These are phyloP conservation scores for Porites rus DNA, from an alignment of 92 coral and sea anemone species.

Conservation along the genomic window DNA sequence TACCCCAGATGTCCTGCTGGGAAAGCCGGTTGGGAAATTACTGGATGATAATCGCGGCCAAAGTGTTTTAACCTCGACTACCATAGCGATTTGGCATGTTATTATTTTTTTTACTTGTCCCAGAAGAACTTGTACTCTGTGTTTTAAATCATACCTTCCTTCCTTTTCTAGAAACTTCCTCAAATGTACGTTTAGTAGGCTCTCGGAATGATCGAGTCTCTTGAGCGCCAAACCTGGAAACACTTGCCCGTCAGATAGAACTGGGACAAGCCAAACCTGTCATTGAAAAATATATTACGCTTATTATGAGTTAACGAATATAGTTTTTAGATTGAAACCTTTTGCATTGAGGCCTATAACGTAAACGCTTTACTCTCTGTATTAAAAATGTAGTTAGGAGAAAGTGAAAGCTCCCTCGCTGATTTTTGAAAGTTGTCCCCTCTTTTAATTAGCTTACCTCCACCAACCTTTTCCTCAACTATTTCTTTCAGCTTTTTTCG, in stretches of 20 bases:
- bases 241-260: background rate
- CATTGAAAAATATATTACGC: background rate
- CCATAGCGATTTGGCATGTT: background rate
- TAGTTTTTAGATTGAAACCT: background rate
- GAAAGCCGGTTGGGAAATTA: background rate
- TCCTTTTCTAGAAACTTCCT: background rate
- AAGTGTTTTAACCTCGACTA: background rate
- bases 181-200: background rate
- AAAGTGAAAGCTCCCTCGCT: background rate
- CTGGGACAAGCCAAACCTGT: background rate
- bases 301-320: background rate
- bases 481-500: background rate
- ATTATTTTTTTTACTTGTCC: background rate
- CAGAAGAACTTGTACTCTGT: background rate
- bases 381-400: background rate
- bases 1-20: background rate
- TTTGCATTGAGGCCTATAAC: background rate
- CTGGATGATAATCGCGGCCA: background rate
- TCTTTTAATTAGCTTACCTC: background rate
- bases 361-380: background rate
- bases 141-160: background rate
- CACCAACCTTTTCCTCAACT: background rate
- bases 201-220: background rate
- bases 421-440: background rate
- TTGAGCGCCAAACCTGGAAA: too few species aligned